phyloP scores from a whole-genome alignment of 2,113 vertebrate genomes.

The Acrocephalus kingi region DNA sequence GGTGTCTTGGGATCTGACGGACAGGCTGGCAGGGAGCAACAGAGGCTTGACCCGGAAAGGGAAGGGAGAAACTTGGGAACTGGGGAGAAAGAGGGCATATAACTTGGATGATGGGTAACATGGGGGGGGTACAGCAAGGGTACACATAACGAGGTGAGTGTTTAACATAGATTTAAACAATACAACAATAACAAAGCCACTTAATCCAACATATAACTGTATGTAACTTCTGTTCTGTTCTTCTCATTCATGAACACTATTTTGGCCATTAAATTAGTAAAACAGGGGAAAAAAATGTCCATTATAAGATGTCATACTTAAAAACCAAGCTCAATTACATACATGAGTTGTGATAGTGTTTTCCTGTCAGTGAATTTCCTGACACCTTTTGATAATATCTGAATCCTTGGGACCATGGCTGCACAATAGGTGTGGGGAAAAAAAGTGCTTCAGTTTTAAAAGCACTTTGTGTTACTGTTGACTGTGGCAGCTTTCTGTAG shows the following conservation, averaged over 20 bases:
- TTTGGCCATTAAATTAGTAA: not conserved
- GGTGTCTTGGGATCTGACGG: too few species aligned
- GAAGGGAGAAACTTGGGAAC: too few species aligned
- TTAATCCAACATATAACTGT: too few species aligned
- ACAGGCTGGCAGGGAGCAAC: too few species aligned
- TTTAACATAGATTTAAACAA: too few species aligned
- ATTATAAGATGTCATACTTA: not conserved
- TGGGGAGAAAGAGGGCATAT: too few species aligned
- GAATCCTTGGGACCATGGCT: not conserved
- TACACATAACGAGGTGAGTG: too few species aligned
- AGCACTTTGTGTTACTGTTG: not conserved
- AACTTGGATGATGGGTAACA: too few species aligned
- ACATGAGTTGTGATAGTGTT: not conserved
- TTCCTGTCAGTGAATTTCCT: not conserved
- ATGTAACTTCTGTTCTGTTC: too few species aligned
- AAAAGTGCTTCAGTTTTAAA: not conserved
- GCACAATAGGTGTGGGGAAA: not conserved
- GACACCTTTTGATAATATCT: not conserved
- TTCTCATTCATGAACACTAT: not conserved
- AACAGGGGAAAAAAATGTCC: fast-evolving
- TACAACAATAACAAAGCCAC: too few species aligned
- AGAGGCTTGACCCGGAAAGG: too few species aligned
- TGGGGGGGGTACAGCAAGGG: too few species aligned
- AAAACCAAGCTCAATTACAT: not conserved
- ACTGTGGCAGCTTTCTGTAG: not conserved